phyloP scores from a whole-genome alignment of 2,797 vertebrate genomes.

The Loriculus beryllinus region DNA sequence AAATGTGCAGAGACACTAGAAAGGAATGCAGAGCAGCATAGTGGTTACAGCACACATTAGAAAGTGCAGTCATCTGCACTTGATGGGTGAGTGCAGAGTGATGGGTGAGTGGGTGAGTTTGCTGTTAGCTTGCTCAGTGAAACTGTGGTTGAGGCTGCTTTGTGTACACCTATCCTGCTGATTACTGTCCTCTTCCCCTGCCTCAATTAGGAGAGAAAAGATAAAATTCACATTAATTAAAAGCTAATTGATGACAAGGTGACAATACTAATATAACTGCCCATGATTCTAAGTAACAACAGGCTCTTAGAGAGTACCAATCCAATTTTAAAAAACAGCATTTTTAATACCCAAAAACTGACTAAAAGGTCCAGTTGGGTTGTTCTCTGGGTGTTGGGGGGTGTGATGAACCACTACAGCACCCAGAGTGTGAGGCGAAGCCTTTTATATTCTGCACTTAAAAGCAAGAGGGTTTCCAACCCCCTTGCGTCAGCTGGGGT shows the following conservation, averaged over 20 bases:
- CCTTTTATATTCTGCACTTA: background rate
- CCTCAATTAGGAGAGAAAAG: background rate
- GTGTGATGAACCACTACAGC: background rate
- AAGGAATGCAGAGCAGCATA: background rate
- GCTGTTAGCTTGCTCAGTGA: background rate
- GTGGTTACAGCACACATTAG: background rate
- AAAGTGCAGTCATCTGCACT: background rate
- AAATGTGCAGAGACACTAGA: background rate
- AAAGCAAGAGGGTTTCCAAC: background rate
- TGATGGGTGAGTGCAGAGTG: too few species aligned
- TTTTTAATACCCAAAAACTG: background rate
- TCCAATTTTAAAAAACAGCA: background rate
- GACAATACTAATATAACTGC: background rate
- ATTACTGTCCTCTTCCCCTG: background rate
- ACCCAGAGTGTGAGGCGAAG: rapidly evolving
- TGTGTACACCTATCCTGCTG: background rate
- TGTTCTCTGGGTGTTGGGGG: background rate
- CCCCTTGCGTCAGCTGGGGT: background rate
- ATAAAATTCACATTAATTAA: background rate
- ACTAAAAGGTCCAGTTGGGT: background rate
- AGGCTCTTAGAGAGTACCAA: background rate
- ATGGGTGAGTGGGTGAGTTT: too few species aligned
- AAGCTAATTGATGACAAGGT: background rate
- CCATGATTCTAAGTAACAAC: background rate
- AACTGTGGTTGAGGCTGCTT: background rate